These are phyloP conservation scores for Drosophila recens DNA, from an alignment of 2,888 invertebrate genomes.

Conservation along the genomic window DNA sequence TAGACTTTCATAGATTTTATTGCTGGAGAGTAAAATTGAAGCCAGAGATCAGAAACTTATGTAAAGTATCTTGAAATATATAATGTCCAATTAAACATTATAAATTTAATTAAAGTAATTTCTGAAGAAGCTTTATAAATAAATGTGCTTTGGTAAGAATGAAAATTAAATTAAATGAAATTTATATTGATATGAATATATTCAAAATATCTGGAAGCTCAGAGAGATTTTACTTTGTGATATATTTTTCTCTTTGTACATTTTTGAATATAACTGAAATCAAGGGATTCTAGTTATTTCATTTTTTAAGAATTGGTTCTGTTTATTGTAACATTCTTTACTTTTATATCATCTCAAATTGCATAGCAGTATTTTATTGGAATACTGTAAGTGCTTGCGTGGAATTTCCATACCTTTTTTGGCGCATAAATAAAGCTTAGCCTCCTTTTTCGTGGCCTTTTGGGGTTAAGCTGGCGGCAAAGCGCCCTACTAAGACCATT, in stretches of 20 bases:
- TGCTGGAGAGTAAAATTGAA: not conserved
- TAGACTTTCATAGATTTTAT: constrained; percentile 6
- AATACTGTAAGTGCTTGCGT: constrained; percentile 13
- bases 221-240: too few species aligned
- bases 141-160: not conserved
- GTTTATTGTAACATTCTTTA: too few species aligned
- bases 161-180: not conserved
- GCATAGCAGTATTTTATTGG: not conserved
- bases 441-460: constrained; percentile 58
- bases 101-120: not conserved
- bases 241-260: too few species aligned
- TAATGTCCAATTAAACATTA: not conserved
- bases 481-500: constrained; percentile 60
- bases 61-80: not conserved
- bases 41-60: constrained; percentile 4
- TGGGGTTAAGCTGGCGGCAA: constrained; percentile 68
- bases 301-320: too few species aligned
- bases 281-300: too few species aligned
- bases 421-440: constrained; percentile 74
- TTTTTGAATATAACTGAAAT: too few species aligned
- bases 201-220: too few species aligned
- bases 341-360: not conserved
- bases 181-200: too few species aligned
- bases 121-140: not conserved
- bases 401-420: constrained; percentile 40